Percentiles rank a stretch among this genome's conserved stretches.
These are phyloP conservation scores for Dinothrombium tinctorium DNA, from an alignment of 1,140 invertebrate genomes.

Conservation along the genomic window DNA sequence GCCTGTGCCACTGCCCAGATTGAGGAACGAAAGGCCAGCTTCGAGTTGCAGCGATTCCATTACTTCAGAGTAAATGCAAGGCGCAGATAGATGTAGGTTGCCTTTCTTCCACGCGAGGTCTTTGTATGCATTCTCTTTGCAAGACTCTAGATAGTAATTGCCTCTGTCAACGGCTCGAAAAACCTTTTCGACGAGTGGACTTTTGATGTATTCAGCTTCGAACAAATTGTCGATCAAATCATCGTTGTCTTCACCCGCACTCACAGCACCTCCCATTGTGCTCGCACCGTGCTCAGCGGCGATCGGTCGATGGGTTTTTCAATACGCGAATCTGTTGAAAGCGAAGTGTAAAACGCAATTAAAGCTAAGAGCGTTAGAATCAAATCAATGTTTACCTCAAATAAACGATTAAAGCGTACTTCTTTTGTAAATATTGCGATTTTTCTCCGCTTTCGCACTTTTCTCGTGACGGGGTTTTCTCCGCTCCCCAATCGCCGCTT, in stretches of 20 bases:
- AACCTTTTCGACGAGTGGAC: conserved; percentile 39
- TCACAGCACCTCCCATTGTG: conserved; percentile 68
- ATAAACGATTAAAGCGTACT: too few species aligned
- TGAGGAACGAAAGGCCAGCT: conserved; percentile 56
- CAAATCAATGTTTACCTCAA: too few species aligned
- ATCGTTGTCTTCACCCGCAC: conserved; percentile 53
- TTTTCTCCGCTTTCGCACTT: too few species aligned
- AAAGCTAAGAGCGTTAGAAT: too few species aligned
- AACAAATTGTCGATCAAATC: conserved; percentile 61
- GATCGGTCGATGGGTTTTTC: too few species aligned
- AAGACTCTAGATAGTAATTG: conserved; percentile 44
- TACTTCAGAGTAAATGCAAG: conserved; percentile 72
- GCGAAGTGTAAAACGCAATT: too few species aligned
- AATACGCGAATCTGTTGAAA: too few species aligned
- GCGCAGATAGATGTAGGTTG: conserved; percentile 57
- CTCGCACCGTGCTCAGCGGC: too few species aligned
- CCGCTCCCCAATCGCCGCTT: too few species aligned
- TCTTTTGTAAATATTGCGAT: too few species aligned
- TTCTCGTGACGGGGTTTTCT: too few species aligned
- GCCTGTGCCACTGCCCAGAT: conserved; percentile 68
- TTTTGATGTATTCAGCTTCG: conserved; percentile 46
- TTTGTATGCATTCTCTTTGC: conserved; percentile 39
- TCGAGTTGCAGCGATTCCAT: conserved; percentile 49
- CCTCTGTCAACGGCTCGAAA: conserved; percentile 62
- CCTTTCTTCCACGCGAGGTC: conserved; percentile 62